Evolutionary conservation across 2,113 vertebrate species (phyloP), one percentile per base, ranked within the genome.

Genomic region (Probosciger aterrimus): DNA sequence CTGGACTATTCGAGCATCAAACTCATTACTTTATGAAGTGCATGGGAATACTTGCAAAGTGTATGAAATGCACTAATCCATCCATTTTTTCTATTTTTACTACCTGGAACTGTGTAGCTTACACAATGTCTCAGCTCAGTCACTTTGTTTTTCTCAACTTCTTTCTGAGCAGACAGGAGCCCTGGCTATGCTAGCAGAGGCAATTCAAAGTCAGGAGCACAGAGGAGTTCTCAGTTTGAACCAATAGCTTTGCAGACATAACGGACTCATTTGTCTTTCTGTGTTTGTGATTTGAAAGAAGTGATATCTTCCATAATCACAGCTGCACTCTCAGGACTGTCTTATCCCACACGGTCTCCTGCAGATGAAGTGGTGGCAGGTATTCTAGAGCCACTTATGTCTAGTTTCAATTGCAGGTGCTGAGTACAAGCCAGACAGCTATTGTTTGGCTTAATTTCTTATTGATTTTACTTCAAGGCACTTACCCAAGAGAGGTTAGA

Each of bases 1-100:
- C n/a, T 46, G 50, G 55, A 35, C 50, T 95, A 55, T 86, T 94
- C 85, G 90, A 68, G 85, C 92, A 67, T 86, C 73, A 86, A 94
- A 86, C 28, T 86, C 82, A 81, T 74, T 92, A 53, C 64, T 86
- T 88, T 81, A 46, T 55, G 82, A 95, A 93, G 11, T 33, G 3
- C 15, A 3, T 50, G 69, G 79, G 76, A 90, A 75, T 88, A 78
- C 39, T 81, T 75, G 23, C 39, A 59, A 24, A 24, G 67, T 1
- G 1, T 67, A 74, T 37, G 59, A 96, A 88, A 91, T 50, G 20
- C 50, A 79, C 46, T 91, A 86, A 94, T 82, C 39, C 52, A 75
- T 41, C 4, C 18, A 1, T 60, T 41, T 89, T 59, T 73, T 10
- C 7, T 30, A 7, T 63, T 73, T 75, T 82, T 70, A 44, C 88